phyloP scores from a whole-genome alignment of 2,113 vertebrate species.

The Trematocara macrostoma region DNA sequence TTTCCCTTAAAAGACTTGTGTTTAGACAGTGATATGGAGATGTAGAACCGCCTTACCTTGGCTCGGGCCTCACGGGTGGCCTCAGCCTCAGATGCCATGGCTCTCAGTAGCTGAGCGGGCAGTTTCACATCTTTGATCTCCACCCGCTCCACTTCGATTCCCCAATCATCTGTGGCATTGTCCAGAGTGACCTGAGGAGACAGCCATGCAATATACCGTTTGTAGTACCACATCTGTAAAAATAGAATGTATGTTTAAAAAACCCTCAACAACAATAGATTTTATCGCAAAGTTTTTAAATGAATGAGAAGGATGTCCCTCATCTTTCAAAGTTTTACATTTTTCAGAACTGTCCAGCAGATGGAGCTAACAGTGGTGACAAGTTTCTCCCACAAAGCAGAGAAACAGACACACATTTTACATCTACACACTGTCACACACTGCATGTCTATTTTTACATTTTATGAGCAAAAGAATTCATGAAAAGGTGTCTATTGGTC shows the following conservation, averaged over 20 bases:
- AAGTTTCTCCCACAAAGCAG: not conserved
- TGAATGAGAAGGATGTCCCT: not conserved
- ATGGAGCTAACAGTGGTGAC: not conserved
- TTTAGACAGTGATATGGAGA: not conserved
- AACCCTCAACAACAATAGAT: not conserved
- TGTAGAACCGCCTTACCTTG: conserved; percentile 68
- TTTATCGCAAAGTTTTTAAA: not conserved
- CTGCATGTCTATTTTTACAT: not conserved
- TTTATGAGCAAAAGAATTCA: not conserved
- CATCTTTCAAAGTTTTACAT: not conserved
- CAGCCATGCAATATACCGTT: not conserved
- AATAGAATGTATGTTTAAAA: not conserved
- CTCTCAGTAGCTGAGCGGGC: conserved; percentile 84
- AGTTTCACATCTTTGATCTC: conserved; percentile 97
- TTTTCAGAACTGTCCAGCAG: conserved; percentile 18
- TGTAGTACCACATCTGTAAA: not conserved
- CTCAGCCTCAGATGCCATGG: conserved; percentile 93
- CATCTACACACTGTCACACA: not conserved
- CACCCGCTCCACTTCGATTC: conserved; percentile 74
- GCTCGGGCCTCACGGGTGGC: not conserved
- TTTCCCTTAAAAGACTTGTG: not conserved
- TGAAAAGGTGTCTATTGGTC: not conserved
- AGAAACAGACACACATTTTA: not conserved
- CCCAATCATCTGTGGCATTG: conserved; percentile 79
- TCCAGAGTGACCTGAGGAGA: conserved; percentile 78